A percentile compares a stretch with the other conserved stretches of the same genome.
Conservation (phyloP, 2,888 invertebrate species). For the Orthosia gothica region DNA sequence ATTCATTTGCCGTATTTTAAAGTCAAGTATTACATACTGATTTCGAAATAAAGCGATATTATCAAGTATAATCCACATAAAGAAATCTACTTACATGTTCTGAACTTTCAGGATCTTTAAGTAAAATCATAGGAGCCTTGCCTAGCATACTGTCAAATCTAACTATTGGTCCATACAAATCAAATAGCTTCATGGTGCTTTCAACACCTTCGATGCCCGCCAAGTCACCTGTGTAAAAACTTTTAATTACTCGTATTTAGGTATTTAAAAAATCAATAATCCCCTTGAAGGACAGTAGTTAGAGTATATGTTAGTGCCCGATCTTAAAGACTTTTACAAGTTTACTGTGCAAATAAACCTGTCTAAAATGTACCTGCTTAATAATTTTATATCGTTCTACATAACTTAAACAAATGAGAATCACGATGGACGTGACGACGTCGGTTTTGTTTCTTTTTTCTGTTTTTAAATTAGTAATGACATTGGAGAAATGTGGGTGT, state of each 20-base stretch:
- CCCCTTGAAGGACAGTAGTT: not conserved
- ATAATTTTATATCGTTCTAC: not conserved
- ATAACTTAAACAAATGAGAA: not conserved
- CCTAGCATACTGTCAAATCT: slow-evolving; percentile 72
- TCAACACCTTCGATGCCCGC: slow-evolving; percentile 51
- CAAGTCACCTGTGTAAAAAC: slow-evolving; percentile 66
- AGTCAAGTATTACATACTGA: not conserved
- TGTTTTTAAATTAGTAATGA: not conserved
- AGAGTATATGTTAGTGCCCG: not conserved
- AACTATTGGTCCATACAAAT: slow-evolving; percentile 77
- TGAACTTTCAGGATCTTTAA: slow-evolving; percentile 76
- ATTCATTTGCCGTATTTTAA: not conserved
- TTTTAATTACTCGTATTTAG: not conserved
- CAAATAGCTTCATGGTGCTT: slow-evolving; percentile 65
- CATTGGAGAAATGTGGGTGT: not conserved
- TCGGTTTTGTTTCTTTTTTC: not conserved
- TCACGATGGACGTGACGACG: not conserved
- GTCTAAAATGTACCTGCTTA: no score
- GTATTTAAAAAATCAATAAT: not conserved
- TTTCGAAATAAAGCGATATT: not conserved
- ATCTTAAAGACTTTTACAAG: not conserved
- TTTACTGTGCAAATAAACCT: not conserved
- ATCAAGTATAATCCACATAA: not conserved
- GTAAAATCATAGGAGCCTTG: slow-evolving; percentile 65
- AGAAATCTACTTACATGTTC: slow-evolving; percentile 69